Base-by-base conservation (phyloP, 2,797 vertebrate species). In the Sarcoramphus papa region DNA sequence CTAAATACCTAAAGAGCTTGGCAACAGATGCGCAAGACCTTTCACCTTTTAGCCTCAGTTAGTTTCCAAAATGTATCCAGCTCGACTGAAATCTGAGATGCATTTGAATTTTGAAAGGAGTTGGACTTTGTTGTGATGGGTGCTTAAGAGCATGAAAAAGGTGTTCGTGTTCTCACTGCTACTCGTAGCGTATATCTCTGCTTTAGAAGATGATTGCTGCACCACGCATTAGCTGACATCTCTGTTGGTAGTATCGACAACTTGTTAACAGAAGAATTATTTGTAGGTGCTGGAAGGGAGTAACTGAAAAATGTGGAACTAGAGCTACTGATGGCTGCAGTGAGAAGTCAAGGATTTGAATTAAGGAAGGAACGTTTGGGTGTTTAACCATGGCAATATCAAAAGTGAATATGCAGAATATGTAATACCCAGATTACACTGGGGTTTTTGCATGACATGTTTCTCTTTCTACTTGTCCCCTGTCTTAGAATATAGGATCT, bases 321-420 rank as follows among this genome's bases (percentile, higher is more conserved):
- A 51, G 51, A 91, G 47, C 62, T 84, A 14, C 35, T 65, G 62
- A 14, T 50, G 57, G 16, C 54, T 96, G 80, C 92, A 63, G 35
- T 4, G 5, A 89, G 54, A 86, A 77, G 33, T 23, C 40, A 53
- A 15, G 6, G 35, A 31, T 65, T 48, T 79, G 31, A 81, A 50
- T 20, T 37, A 6, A 20, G 43, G n/a, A 62, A 73, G 63, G 27
- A 87, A 63, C 0, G 0, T 62, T 20, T 47, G n/a, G 14, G 7
- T 14, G 54, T 76, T 82, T 54, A 76, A 51, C 27, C 21, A 12
- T n/a, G 27, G 12, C 1, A 2, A 24, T 63, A 48, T 4, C 40
- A 67, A 25, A 93, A 85, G 14, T 48, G 24, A 89, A 88, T 19
- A 24, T 50, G n/a, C 10, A 33, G 27, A 37, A 37, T 37, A 37